Conservation (phyloP, 2,113 vertebrate species). For the Xenopus borealis region DNA sequence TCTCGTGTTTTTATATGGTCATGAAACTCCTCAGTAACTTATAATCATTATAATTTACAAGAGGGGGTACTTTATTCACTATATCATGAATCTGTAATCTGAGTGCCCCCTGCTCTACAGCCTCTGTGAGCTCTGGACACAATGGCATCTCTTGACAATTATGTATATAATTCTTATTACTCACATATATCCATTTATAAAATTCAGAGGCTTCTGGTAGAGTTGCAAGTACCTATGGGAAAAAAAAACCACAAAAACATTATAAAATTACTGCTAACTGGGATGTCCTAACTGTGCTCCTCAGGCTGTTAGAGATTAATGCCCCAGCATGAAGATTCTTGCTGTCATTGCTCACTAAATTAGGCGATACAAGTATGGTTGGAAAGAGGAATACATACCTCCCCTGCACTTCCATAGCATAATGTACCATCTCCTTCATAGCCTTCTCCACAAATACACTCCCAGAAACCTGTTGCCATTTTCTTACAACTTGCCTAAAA, state of each 20-base stretch:
- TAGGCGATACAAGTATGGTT: not conserved
- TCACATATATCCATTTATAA: constrained; percentile 79
- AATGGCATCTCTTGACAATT: too few species aligned
- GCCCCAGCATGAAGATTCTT: too few species aligned
- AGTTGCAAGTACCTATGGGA: constrained; percentile 71
- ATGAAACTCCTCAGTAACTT: too few species aligned
- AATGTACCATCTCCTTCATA: constrained; percentile 73
- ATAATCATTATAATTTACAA: too few species aligned
- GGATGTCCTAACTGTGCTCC: too few species aligned
- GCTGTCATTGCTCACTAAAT: not conserved
- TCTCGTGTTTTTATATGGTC: too few species aligned
- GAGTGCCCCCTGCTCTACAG: too few species aligned
- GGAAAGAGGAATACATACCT: constrained; percentile 61
- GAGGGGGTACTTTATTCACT: too few species aligned
- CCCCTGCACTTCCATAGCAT: constrained; percentile 78
- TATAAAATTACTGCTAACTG: too few species aligned
- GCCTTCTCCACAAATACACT: constrained; percentile 77
- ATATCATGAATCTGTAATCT: too few species aligned
- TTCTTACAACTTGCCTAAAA: constrained; percentile 69
- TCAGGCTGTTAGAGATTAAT: too few species aligned
- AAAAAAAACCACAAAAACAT: constrained; percentile 29
- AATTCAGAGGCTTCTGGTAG: constrained; percentile 74
- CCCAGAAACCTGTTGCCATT: constrained; percentile 62
- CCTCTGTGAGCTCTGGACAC: too few species aligned
- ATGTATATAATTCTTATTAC: constrained; percentile 50